Evolutionary conservation across 2,113 vertebrate genomes (phyloP).

Genomic region (Gobio gobio): DNA sequence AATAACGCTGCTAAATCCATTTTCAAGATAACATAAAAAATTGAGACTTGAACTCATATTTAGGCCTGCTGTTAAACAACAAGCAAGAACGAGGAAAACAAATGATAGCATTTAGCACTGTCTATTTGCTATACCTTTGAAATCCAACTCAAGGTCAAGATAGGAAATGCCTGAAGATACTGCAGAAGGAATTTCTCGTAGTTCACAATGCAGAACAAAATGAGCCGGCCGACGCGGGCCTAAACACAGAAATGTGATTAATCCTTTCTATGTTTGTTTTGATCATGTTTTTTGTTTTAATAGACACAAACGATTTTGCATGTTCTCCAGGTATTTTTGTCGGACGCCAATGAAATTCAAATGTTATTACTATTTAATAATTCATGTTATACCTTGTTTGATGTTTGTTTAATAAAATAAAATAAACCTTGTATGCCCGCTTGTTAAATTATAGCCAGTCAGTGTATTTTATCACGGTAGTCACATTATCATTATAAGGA

Average conservation of each 20-base stretch:
- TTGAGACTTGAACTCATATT: conserved; percentile 1
- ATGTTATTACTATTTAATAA: background rate
- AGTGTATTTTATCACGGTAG: background rate
- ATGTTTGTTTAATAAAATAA: background rate
- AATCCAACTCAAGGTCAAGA: conserved; percentile 50
- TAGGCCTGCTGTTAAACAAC: background rate
- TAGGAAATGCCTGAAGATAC: conserved; percentile 16
- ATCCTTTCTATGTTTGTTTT: background rate
- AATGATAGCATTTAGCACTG: background rate
- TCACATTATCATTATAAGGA: background rate
- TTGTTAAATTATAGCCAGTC: background rate
- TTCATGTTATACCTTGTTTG: background rate
- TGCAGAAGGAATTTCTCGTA: background rate
- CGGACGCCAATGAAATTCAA: background rate
- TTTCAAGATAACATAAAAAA: conserved; percentile 20
- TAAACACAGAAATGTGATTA: background rate
- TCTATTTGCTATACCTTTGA: background rate
- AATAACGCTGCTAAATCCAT: conserved; percentile 31
- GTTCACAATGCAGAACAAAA: background rate
- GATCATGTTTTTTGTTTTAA: background rate
- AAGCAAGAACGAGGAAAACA: background rate
- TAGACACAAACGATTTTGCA: background rate
- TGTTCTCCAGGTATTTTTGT: background rate
- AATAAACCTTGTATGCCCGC: background rate
- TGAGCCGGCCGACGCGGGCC: background rate